These are phyloP conservation scores for Tragelaphus imberbis DNA, from an alignment of 2,113 vertebrate genomes.

Conservation along the genomic window DNA sequence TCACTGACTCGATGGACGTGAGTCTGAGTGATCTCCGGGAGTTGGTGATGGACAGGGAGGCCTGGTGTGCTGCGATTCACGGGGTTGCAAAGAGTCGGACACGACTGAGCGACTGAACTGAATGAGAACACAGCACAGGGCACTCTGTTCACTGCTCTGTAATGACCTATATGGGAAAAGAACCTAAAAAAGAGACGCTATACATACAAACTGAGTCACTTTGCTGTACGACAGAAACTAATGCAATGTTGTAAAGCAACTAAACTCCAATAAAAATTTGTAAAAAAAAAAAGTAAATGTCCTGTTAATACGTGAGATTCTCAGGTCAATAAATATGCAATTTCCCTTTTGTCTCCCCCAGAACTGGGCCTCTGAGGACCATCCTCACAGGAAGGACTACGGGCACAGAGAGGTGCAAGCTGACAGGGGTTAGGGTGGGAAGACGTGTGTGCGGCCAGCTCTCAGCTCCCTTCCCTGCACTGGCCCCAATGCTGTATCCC, in stretches of 20 bases:
- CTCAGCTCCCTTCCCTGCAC: background rate
- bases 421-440: background rate
- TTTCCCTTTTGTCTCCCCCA: background rate
- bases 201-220: background rate
- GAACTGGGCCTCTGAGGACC: accelerated
- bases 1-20: too few relatives aligned
- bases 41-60: too few relatives aligned
- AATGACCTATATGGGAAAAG: background rate
- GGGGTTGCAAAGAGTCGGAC: too few relatives aligned
- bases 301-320: background rate
- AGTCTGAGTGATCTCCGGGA: too few relatives aligned
- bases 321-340: background rate
- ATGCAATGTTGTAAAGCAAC: background rate
- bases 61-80: too few relatives aligned
- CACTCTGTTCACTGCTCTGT: background rate
- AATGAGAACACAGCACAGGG: background rate
- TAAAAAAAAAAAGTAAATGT: background rate
- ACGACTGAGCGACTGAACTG: too few relatives aligned
- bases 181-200: background rate
- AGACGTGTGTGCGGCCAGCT: accelerated
- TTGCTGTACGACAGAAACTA: background rate
- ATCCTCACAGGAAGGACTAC: background rate
- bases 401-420: background rate
- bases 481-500: accelerated
- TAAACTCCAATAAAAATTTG: background rate